Evolutionary conservation across 2,113 vertebrate genomes (phyloP).

Genomic region (Pteronura brasiliensis): DNA sequence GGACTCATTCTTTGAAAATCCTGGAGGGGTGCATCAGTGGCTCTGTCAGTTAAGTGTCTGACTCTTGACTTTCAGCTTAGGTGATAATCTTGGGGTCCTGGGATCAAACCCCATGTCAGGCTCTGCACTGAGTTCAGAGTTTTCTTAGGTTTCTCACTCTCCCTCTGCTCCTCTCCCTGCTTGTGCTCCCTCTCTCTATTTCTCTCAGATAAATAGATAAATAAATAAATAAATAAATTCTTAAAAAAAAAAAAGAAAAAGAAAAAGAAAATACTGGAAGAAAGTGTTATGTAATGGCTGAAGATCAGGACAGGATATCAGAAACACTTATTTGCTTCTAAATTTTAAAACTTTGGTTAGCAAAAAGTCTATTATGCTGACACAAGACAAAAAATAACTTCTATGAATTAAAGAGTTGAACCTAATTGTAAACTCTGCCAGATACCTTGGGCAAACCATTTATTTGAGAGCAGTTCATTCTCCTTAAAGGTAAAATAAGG

Average conservation of each 20-base stretch:
- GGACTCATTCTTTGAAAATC: background rate
- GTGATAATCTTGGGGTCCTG: background rate
- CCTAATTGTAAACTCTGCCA: conserved; percentile 40
- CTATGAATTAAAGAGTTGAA: background rate
- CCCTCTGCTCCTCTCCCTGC: background rate
- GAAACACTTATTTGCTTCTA: background rate
- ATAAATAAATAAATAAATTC: background rate
- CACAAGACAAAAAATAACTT: background rate
- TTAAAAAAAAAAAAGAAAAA: too few relatives aligned
- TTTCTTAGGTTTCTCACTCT: background rate
- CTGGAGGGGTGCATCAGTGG: background rate
- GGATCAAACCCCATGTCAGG: background rate
- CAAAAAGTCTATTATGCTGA: background rate
- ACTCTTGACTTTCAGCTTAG: background rate
- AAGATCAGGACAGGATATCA: background rate
- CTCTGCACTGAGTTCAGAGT: background rate
- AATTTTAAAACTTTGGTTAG: background rate
- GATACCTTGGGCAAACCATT: background rate
- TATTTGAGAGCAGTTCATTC: background rate
- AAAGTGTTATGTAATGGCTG: background rate
- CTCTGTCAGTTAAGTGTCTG: background rate
- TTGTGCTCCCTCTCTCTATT: background rate
- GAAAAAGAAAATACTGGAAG: background rate
- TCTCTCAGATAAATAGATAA: background rate
- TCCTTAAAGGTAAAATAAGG: conserved; percentile 28